Base-by-base conservation (phyloP, 2,888 invertebrate genomes). In the Drosophila barbarae region DNA sequence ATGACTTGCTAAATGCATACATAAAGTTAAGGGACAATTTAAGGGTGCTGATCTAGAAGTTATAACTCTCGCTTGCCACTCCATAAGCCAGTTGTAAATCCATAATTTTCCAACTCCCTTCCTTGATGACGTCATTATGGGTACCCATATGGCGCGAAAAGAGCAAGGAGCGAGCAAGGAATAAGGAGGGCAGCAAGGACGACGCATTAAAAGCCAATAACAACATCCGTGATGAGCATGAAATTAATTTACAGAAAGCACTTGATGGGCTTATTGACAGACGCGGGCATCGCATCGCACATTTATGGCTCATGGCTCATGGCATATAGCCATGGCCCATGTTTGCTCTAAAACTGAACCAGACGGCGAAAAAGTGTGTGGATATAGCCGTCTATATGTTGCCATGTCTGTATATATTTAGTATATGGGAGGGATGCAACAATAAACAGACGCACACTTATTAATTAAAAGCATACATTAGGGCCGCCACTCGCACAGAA, bases 121-220 rank as follows among this genome's bases (percentile, higher is more conserved):
- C 41, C 32, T 32, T 35, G 38, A 71, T 83, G 75, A 83, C 81
- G 84, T 77, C 74, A 79, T 74, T 63, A 61, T 65, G 69, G 63
- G n/a, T 18, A 41, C 74, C 63, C 84, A 78, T 83, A 78, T 83
- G 77, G 77, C 69, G 53, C 38, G 46, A 69, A 68, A 69, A 49
- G 39, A 42, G 58, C 28, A 13, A 12, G 34, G 36, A 35, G 41
- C 12, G 5, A 13, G 41, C 12, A 3, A 13, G 5, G 5, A 26
- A 28, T 36, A 30, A 30, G 30, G 30, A 30, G 10, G 2, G 8
- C 15, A 18, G 13, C 53, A 73, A 83, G 70, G 77, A 75, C 64
- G 77, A 73, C 68, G 77, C 84, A 83, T 78, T 78, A 83, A 78
- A 83, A 75, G 73, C 84, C 84, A 78, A 84, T 84, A 78, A 84